phyloP scores from a whole-genome alignment of 2,888 invertebrate species.

The Candidula unifasciata region DNA sequence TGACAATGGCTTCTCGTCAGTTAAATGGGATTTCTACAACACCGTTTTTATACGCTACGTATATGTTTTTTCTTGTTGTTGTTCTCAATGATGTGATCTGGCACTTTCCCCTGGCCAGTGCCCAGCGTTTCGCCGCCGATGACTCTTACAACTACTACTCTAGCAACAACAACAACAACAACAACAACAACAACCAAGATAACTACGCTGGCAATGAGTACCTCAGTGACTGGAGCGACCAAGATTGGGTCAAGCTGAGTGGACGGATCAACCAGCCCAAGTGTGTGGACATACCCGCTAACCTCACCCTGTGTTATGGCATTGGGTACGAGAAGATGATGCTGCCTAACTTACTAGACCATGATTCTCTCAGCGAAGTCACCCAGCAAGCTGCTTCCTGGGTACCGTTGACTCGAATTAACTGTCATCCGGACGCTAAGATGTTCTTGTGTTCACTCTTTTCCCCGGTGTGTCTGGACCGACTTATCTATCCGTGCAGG shows the following conservation, averaged over 20 bases:
- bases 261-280: slow-evolving; percentile 75
- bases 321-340: slow-evolving; percentile 83
- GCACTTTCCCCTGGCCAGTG: neutral
- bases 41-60: too few relatives aligned
- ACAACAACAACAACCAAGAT: slow-evolving; percentile 22
- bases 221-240: slow-evolving; percentile 50
- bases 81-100: neutral
- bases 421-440: slow-evolving; percentile 83
- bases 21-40: neutral
- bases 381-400: slow-evolving; percentile 81
- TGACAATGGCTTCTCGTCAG: neutral
- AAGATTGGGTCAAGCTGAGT: slow-evolving; percentile 63
- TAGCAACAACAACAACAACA: slow-evolving; percentile 31
- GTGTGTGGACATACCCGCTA: slow-evolving; percentile 82
- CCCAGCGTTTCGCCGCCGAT: slow-evolving; percentile 22
- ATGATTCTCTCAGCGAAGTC: slow-evolving; percentile 82
- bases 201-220: slow-evolving; percentile 37
- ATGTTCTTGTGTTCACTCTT: slow-evolving; percentile 84
- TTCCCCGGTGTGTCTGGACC: slow-evolving; percentile 82
- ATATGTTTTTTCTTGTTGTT: neutral
- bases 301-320: slow-evolving; percentile 82
- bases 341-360: slow-evolving; percentile 83
- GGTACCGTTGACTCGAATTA: slow-evolving; percentile 81
- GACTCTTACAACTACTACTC: slow-evolving; percentile 21
- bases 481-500: slow-evolving; percentile 82